Evolutionary conservation across 2,797 vertebrate genomes (phyloP).

Genomic region (Cichlasoma orientale): DNA sequence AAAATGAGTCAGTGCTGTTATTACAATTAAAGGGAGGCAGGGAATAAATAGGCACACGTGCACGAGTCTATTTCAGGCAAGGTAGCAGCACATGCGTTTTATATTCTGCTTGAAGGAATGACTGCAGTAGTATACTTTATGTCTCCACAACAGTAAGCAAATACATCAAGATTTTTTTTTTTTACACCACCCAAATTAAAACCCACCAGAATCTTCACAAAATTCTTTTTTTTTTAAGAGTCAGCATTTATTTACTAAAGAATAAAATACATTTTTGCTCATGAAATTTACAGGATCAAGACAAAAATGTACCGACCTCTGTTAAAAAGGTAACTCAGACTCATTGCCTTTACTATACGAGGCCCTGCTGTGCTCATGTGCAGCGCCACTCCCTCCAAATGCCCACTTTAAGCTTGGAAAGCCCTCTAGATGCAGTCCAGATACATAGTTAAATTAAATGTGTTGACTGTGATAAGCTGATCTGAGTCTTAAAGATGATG

Average conservation of each 20-base stretch:
- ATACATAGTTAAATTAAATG: background rate
- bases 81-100: background rate
- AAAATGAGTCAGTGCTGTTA: slow-evolving; percentile 7
- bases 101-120: background rate
- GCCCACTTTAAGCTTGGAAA: background rate
- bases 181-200: background rate
- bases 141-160: background rate
- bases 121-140: background rate
- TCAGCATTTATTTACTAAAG: background rate
- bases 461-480: background rate
- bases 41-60: slow-evolving; percentile 1
- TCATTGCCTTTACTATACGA: background rate
- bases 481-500: slow-evolving; percentile 8
- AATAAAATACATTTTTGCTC: background rate
- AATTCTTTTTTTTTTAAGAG: background rate
- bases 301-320: background rate
- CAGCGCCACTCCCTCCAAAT: background rate
- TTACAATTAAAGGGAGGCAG: background rate
- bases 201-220: background rate
- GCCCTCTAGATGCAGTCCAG: background rate
- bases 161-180: background rate
- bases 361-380: background rate
- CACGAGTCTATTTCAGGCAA: background rate
- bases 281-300: background rate
- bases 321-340: background rate